Percentiles rank a stretch among this genome's conserved stretches.
Evolutionary conservation across 2,797 vertebrate genomes (phyloP).

Genomic region (Gastrophryne carolinensis): DNA sequence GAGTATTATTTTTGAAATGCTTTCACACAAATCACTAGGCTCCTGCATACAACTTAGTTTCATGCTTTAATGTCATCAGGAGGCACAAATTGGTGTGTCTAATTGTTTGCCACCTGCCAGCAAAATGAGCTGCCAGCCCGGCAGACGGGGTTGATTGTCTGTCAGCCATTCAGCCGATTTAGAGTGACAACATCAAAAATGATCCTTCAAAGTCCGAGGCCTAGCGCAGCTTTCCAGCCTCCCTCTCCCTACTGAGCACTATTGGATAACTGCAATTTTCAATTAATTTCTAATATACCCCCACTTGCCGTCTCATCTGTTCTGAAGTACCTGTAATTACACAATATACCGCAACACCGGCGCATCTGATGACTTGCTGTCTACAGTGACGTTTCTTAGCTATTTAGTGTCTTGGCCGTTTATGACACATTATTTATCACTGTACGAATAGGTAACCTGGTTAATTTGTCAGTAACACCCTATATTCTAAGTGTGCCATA

Average conservation of each 20-base stretch:
- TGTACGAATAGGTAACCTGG: too few relatives aligned
- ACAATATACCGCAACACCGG: constrained; percentile 63
- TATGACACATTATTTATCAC: too few relatives aligned
- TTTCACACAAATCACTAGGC: constrained; percentile 95
- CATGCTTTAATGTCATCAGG: constrained; percentile 91
- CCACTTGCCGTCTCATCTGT: constrained; percentile 68
- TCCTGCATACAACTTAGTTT: constrained; percentile 88
- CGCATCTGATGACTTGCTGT: not conserved
- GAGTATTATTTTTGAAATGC: constrained; percentile 99
- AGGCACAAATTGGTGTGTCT: constrained; percentile 96
- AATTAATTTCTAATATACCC: constrained; percentile 73
- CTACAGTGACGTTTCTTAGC: not conserved
- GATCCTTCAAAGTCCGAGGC: constrained; percentile 74
- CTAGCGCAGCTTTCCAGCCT: constrained; percentile 71
- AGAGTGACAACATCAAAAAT: constrained; percentile 96
- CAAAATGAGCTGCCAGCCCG: constrained; percentile 91
- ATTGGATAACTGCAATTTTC: constrained; percentile 77
- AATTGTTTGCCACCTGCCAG: constrained; percentile 99
- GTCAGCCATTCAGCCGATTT: constrained; percentile 85
- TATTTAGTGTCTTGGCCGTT: too few relatives aligned
- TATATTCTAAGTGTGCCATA: too few relatives aligned
- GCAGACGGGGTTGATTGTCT: constrained; percentile 90
- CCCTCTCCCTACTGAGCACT: constrained; percentile 69
- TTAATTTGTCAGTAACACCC: too few relatives aligned
- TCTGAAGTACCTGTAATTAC: constrained; percentile 71